A percentile compares a stretch with the other conserved stretches of the same genome.
phyloP scores from a whole-genome alignment of 2,888 invertebrate species.

The Ornithoptera alexandrae region DNA sequence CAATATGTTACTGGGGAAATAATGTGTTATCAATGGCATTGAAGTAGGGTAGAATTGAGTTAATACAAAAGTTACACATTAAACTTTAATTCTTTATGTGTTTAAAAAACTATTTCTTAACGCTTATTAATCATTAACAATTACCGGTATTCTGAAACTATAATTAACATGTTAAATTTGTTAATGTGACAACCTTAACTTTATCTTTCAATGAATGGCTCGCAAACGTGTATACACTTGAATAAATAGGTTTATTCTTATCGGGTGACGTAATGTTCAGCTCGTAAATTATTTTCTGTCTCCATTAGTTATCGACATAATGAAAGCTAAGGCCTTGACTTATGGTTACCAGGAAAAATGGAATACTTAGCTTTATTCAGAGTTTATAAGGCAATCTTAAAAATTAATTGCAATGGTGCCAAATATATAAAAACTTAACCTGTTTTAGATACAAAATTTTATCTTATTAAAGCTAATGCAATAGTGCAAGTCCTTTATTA shows the following conservation, averaged over 20 bases:
- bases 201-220: conserved; percentile 24
- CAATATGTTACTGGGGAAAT: too few species aligned
- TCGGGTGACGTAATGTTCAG: conserved; percentile 29
- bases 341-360: conserved; percentile 5
- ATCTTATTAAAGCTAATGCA: neutral
- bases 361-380: neutral
- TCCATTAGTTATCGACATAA: conserved; percentile 19
- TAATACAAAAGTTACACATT: too few species aligned
- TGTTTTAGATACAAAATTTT: neutral
- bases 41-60: too few species aligned
- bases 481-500: neutral
- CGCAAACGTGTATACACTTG: conserved; percentile 22
- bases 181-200: conserved; percentile 7
- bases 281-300: conserved; percentile 20
- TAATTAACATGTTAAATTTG: neutral
- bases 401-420: neutral
- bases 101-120: too few species aligned
- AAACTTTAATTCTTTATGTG: too few species aligned
- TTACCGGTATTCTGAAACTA: neutral
- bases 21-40: too few species aligned
- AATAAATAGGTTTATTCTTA: conserved; percentile 24
- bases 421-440: too few species aligned
- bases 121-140: too few species aligned
- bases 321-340: neutral
- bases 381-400: neutral